phyloP scores from a whole-genome alignment of 2,797 vertebrate species.

The Dallia pectoralis region DNA sequence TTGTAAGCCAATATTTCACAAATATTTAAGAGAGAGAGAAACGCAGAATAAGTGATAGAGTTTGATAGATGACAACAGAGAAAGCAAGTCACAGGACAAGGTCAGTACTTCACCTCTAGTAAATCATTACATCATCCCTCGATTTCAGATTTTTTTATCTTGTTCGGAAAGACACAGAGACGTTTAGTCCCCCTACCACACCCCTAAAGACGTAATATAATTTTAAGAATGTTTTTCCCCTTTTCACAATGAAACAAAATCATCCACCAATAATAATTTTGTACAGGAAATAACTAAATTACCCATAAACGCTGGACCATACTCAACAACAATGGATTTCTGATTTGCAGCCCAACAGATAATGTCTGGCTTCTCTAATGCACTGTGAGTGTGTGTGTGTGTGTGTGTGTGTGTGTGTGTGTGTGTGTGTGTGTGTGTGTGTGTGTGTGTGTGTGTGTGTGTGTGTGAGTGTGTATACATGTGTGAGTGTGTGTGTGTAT shows the following conservation, averaged over 20 bases:
- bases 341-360: conserved; percentile 13
- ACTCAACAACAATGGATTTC: background rate
- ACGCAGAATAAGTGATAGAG: background rate
- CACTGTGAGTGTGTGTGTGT: background rate
- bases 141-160: background rate
- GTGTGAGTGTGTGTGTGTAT: no score
- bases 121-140: background rate
- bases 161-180: background rate
- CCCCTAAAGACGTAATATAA: no score
- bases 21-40: no score
- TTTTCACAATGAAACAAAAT: background rate
- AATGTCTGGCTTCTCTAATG: background rate
- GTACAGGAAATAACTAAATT: background rate
- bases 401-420: background rate
- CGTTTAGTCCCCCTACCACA: background rate
- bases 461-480: no score
- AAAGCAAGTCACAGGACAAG: background rate
- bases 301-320: background rate
- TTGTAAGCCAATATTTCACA: no score
- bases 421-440: no score
- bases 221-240: no score
- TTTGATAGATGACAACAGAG: no score
- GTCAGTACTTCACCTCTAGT: no score
- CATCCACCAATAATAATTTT: background rate
- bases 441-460: no score